Evolutionary conservation across 2,797 vertebrate species (phyloP).

Genomic region (Arnoldichthys spilopterus): DNA sequence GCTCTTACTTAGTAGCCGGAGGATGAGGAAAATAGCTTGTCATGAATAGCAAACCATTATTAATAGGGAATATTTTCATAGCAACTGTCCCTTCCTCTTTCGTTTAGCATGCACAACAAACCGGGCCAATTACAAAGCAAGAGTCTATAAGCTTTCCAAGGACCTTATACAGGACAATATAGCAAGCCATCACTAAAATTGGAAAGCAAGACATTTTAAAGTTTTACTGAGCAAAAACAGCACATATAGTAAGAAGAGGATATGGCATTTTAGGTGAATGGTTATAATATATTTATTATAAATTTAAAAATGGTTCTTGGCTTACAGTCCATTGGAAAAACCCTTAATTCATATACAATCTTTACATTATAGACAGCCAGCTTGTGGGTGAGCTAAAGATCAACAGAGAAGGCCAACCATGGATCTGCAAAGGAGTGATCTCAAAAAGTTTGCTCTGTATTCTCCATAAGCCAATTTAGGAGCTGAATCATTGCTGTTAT

Average conservation of each 20-base stretch:
- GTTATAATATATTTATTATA: neutral
- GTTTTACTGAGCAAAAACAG: neutral
- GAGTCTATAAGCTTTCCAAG: constrained; percentile 33
- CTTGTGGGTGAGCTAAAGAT: too few species aligned
- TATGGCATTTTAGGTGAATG: neutral
- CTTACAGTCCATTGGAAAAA: too few species aligned
- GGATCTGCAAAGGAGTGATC: too few species aligned
- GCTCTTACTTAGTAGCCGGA: constrained; percentile 51
- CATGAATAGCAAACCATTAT: constrained; percentile 62
- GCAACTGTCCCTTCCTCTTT: constrained; percentile 29
- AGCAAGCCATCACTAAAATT: constrained; percentile 10
- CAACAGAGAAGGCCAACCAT: too few species aligned
- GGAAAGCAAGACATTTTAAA: constrained; percentile 8
- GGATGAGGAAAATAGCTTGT: constrained; percentile 53
- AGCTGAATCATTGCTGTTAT: too few species aligned
- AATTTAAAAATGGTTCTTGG: too few species aligned
- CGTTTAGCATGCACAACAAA: constrained; percentile 29
- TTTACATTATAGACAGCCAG: too few species aligned
- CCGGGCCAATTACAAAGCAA: constrained; percentile 32
- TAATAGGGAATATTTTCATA: constrained; percentile 55
- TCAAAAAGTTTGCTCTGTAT: too few species aligned
- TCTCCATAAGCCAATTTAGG: too few species aligned
- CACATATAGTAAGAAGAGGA: neutral
- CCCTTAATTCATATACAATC: too few species aligned
- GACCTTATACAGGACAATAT: constrained; percentile 20